phyloP scores from a whole-genome alignment of 2,888 invertebrate genomes.

The Hemithea aestivaria region DNA sequence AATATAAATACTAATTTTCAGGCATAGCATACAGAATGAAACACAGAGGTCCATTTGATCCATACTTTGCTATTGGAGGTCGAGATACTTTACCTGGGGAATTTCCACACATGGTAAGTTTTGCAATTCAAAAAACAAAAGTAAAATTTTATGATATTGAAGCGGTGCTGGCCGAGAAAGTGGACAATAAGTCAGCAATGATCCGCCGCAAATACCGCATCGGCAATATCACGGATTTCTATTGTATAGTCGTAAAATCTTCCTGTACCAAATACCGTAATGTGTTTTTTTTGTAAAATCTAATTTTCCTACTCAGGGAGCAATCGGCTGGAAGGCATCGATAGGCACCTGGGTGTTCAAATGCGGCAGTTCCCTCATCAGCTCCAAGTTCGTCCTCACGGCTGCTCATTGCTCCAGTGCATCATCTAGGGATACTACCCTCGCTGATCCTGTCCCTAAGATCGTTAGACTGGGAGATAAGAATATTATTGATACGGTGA shows the following conservation, averaged over 20 bases:
- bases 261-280: too few relatives aligned
- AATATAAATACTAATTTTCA: too few relatives aligned
- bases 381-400: slow-evolving; percentile 81
- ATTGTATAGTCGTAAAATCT: too few relatives aligned
- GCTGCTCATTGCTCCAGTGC: slow-evolving; percentile 82
- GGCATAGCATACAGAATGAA: slow-evolving; percentile 17
- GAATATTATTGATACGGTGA: slow-evolving; percentile 38
- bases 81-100: slow-evolving; percentile 38
- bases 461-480: slow-evolving; percentile 52
- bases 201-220: too few relatives aligned
- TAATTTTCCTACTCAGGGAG: slow-evolving; percentile 37
- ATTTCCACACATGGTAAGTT: slow-evolving; percentile 53
- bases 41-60: slow-evolving; percentile 6
- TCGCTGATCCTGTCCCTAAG: slow-evolving; percentile 42
- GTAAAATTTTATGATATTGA: too few relatives aligned
- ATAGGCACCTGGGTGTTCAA: slow-evolving; percentile 48
- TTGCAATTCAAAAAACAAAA: too few relatives aligned
- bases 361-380: slow-evolving; percentile 84
- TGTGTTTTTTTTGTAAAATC: too few relatives aligned
- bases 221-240: too few relatives aligned
- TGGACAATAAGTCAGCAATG: too few relatives aligned
- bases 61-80: slow-evolving; percentile 36
- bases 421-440: slow-evolving; percentile 33
- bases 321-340: slow-evolving; percentile 51
- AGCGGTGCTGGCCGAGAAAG: too few relatives aligned